Percentiles rank a stretch among this genome's conserved stretches.
phyloP scores from a whole-genome alignment of 2,113 vertebrate species.

The Hypocryptadius cinnamomeus region DNA sequence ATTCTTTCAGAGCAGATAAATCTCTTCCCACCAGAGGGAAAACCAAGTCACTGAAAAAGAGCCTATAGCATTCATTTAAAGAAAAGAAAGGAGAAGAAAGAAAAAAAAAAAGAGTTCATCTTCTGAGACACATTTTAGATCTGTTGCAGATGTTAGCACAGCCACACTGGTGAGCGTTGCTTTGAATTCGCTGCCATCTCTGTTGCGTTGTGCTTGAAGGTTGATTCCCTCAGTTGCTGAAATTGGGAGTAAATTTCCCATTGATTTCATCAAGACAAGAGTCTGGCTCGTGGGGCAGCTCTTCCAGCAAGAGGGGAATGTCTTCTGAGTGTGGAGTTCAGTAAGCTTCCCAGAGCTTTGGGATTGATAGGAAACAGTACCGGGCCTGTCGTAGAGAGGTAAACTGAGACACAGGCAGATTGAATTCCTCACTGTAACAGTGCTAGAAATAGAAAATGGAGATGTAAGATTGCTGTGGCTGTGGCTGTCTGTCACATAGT shows the following conservation, averaged over 20 bases:
- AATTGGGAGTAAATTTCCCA: conserved; percentile 10
- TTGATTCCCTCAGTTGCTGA: not conserved
- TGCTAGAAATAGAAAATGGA: not conserved
- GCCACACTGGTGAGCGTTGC: not conserved
- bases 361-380: not conserved
- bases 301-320: not conserved
- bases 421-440: not conserved
- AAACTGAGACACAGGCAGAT: conserved; percentile 1
- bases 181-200: not conserved
- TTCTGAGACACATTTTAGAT: not conserved
- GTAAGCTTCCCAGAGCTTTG: not conserved
- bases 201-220: not conserved
- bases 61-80: conserved; percentile 2
- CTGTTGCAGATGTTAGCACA: not conserved
- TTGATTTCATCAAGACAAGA: not conserved
- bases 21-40: not conserved
- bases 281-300: not conserved
- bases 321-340: not conserved
- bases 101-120: not conserved
- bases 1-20: conserved; percentile 34
- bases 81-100: not conserved
- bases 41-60: not conserved
- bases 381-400: not conserved
- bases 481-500: conserved; percentile 37
- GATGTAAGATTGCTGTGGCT: not conserved